These are phyloP conservation scores for Phoenicopterus ruber DNA, from an alignment of 2,113 vertebrate genomes.

Conservation along the genomic window DNA sequence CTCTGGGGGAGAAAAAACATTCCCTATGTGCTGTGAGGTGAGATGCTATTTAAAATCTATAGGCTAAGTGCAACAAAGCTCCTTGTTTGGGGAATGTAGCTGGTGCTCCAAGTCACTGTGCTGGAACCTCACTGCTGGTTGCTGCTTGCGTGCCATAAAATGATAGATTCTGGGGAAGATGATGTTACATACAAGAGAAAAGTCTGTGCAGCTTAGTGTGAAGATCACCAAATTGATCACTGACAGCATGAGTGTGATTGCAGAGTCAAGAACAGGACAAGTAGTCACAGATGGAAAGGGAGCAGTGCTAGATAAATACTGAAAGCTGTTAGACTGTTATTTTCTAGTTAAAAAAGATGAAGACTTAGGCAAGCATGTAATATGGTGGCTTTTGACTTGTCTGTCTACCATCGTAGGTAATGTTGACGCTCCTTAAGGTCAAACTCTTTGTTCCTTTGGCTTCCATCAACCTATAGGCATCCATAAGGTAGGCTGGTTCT, in stretches of 20 bases:
- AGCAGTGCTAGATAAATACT: conserved; percentile 67
- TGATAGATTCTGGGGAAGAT: conserved; percentile 68
- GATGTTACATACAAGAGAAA: neutral
- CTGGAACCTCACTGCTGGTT: neutral
- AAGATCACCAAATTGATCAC: conserved; percentile 73
- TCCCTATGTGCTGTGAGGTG: neutral
- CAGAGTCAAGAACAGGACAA: conserved; percentile 72
- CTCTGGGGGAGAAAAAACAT: neutral
- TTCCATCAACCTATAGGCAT: neutral
- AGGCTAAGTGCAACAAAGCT: neutral
- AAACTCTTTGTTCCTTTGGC: neutral
- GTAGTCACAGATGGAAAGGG: conserved; percentile 75
- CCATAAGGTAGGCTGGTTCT: neutral
- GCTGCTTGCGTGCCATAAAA: neutral
- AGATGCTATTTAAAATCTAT: neutral
- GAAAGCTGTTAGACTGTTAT: conserved; percentile 78
- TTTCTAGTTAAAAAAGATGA: conserved; percentile 73
- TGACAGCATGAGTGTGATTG: conserved; percentile 57
- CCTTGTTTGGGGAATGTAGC: neutral
- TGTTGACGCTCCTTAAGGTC: fast-evolving
- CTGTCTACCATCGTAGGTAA: fast-evolving
- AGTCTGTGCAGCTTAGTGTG: conserved; percentile 65
- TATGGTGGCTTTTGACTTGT: neutral
- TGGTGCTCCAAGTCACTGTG: neutral
- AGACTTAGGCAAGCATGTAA: conserved; percentile 61